phyloP scores from a whole-genome alignment of 2,113 vertebrate genomes.

The Marmota monax region DNA sequence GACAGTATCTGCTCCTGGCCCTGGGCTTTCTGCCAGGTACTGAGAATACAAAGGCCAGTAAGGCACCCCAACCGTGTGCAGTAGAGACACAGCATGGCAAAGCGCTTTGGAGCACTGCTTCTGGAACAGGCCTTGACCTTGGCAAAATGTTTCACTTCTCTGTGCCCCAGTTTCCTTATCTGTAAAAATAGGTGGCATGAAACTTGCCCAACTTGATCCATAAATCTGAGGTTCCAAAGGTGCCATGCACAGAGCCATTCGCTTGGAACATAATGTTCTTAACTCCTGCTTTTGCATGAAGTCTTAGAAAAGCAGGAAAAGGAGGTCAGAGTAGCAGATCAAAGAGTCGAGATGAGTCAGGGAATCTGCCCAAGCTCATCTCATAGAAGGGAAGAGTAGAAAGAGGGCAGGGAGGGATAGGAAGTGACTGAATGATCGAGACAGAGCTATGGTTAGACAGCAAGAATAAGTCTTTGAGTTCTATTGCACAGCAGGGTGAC shows the following conservation, averaged over 20 bases:
- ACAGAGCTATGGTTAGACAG: not conserved
- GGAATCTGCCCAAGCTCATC: not conserved
- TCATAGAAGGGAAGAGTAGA: not conserved
- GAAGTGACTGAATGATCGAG: not conserved
- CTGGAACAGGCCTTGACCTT: not conserved
- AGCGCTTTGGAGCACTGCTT: not conserved
- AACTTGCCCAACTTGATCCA: not conserved
- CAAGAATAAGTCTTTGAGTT: too few species aligned
- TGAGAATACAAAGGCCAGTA: not conserved
- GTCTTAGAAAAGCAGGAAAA: not conserved
- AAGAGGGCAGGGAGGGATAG: not conserved
- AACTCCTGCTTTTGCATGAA: not conserved
- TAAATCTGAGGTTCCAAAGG: not conserved
- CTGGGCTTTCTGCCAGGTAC: not conserved
- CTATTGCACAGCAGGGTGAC: too few species aligned
- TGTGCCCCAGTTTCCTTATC: not conserved
- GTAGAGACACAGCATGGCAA: not conserved
- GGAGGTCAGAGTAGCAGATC: not conserved
- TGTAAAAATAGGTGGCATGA: not conserved
- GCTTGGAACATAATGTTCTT: not conserved
- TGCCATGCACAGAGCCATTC: rapidly evolving
- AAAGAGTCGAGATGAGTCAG: not conserved
- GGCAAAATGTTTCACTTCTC: not conserved
- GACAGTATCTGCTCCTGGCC: not conserved
- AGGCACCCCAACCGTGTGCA: not conserved